phyloP scores from a whole-genome alignment of 1,140 invertebrate species.

The Neodiprion lecontei region DNA sequence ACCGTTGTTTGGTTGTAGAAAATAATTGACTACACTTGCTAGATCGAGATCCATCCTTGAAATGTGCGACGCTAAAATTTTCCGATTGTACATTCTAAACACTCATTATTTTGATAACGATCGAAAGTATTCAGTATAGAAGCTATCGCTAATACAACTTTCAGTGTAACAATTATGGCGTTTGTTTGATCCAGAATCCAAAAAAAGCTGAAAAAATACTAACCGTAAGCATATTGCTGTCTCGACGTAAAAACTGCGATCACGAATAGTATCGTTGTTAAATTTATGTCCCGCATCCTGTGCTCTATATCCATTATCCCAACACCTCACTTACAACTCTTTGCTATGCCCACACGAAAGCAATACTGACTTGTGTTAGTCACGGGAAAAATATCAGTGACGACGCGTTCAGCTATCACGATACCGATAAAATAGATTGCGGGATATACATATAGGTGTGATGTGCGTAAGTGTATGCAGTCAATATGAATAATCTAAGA shows the following conservation, averaged over 20 bases:
- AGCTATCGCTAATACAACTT: not conserved
- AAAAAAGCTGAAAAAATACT: not conserved
- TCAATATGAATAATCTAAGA: too few species aligned
- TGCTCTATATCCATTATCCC: not conserved
- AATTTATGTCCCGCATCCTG: not conserved
- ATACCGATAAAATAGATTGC: not conserved
- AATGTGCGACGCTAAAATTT: not conserved
- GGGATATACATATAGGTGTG: too few species aligned
- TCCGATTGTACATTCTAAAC: not conserved
- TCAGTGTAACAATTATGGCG: too few species aligned
- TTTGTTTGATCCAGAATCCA: too few species aligned
- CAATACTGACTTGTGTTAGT: not conserved
- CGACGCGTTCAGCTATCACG: not conserved
- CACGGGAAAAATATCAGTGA: not conserved
- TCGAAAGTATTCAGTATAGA: not conserved
- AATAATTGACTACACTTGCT: not conserved
- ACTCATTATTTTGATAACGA: not conserved
- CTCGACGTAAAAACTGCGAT: not conserved
- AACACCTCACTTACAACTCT: not conserved
- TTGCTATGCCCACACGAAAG: not conserved
- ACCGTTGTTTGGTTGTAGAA: not conserved
- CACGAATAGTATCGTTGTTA: not conserved
- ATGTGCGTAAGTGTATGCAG: too few species aligned
- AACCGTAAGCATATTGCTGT: slow-evolving; percentile 2
- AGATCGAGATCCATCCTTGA: not conserved